Base-by-base conservation (phyloP, 2,113 vertebrate genomes). In the Sclerurus mexicanus region DNA sequence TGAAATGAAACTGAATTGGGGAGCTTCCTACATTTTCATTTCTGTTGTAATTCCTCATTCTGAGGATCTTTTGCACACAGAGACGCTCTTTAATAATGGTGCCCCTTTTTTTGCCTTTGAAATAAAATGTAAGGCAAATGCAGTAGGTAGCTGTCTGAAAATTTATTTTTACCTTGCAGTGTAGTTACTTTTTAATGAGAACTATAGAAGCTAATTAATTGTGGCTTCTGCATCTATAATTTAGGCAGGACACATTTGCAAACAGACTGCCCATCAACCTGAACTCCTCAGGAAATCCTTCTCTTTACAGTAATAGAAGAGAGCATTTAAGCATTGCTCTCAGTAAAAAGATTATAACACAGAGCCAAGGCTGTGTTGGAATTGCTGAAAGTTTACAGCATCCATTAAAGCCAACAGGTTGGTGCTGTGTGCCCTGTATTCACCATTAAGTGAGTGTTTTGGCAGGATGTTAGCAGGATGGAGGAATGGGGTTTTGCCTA, bases 221-320 rank as follows among this genome's bases (percentile, higher is more conserved):
- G 37, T 85, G 86, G 60, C n/a, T 93, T 85, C 76, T 82, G 75
- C 81, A 89, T 72, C 69, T 94, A 63, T 90, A 94, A 88, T 92
- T 94, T 44, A 95, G 42, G 42, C 40, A 86, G 72, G 76, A 67
- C 52, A 78, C 42, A 35, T 88, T 84, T 95, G 59, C 83, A 84
- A 90, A 86, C 50, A 87, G 66, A 50, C 62, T 93, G 82, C 75
- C 71, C 72, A 78, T 92, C 86, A 86, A 22, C 52, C 64, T 71
- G 49, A 75, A 58, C 60, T 75, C 23, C 12, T 72, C 33, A 53
- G 73, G 69, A 95, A 83, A 67, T 64, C 60, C 67, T 91, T 85
- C 58, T 81, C 37, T 81, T 95, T 81, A 78, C 37, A 67, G 56
- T 79, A 81, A 59, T 31, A 84, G 63, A 85, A 50, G 13, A 77